These are phyloP conservation scores for Dipodomys spectabilis DNA, from an alignment of 2,113 vertebrate species.

Conservation along the genomic window DNA sequence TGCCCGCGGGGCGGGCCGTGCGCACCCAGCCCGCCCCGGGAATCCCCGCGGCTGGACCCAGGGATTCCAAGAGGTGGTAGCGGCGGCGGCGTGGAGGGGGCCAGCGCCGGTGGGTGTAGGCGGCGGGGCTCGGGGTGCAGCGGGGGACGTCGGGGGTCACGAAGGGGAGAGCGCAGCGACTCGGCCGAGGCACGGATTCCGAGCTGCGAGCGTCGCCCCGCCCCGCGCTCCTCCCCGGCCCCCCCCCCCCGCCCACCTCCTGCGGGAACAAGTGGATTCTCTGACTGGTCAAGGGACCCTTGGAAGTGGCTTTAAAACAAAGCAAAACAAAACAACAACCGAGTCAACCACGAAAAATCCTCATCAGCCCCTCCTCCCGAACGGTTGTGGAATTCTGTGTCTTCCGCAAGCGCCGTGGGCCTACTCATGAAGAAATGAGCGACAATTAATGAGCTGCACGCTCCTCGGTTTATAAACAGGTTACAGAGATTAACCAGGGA, in stretches of 20 bases:
- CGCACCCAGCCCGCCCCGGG: neutral
- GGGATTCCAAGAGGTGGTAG: neutral
- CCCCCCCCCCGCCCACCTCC: slow-evolving; percentile 53
- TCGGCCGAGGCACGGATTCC: slow-evolving; percentile 45
- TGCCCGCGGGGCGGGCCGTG: slow-evolving; percentile 59
- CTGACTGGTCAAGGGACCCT: slow-evolving; percentile 50
- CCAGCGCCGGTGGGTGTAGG: neutral
- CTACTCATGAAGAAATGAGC: neutral
- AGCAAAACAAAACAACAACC: slow-evolving; percentile 32
- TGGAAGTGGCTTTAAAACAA: slow-evolving; percentile 50
- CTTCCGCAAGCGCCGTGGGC: neutral
- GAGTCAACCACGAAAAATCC: slow-evolving; percentile 52
- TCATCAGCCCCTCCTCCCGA: slow-evolving; percentile 20
- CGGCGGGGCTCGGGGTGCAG: neutral
- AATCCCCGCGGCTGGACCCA: neutral
- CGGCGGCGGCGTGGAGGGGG: neutral
- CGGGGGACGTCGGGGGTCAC: neutral
- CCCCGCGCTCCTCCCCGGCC: slow-evolving; percentile 65
- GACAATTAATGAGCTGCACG: neutral
- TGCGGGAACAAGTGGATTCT: slow-evolving; percentile 67
- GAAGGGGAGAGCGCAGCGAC: neutral
- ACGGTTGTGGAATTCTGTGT: neutral
- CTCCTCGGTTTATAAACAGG: neutral
- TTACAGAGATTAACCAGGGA: neutral
- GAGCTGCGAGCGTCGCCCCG: slow-evolving; percentile 62